Evolutionary conservation across 2,797 vertebrate genomes (phyloP), one percentile per base, ranked within the genome.

Genomic region (Melanotaenia maccullochi): DNA sequence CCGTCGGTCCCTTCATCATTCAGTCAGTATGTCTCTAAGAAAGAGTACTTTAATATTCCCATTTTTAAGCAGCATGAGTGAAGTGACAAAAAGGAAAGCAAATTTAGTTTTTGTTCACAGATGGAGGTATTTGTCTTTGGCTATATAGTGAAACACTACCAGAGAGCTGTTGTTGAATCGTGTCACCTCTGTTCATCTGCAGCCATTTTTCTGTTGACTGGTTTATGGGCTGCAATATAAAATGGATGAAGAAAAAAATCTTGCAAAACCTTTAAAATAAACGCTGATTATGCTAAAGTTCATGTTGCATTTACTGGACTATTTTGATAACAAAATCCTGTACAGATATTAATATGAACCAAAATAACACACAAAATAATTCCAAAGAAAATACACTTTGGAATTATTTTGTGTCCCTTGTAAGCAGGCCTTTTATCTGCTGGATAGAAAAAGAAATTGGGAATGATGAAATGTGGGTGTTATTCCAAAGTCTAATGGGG

Each of bases 71-170:
- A 18, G 13, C 35, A 14, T 55, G 24, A 24, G 8, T 12, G 9
- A 35, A 35, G 33, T 35, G 7, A 35, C 5, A 9, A 14, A 5
- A 33, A 24, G 13, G 18, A 49, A 49, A 33, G 12, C 55, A 57
- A 63, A 35, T 5, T 40, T 60, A 52, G 11, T 60, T 82, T 65
- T 72, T 55, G 1, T 68, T 1, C 25, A 11, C 38, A 58, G 25
- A 62, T 71, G 68, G 49, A 22, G 30, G 36, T 42, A 33, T 61
- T 69, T 73, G 54, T 44, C 60, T 65, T 65, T 65, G 25, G 18
- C 60, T 78, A 44, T 30, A 36, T 47, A 35, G 33, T 65, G 14
- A 79, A 82, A 78, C 70, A 12, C 73, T 54, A 52, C 49, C 60
- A 60, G 69, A 68, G 68, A 76, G 72, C 52, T 55, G 35, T 61